A percentile compares a stretch with the other conserved stretches of the same genome.
phyloP scores from a whole-genome alignment of 2,113 vertebrate genomes.

The Saguinus midas region DNA sequence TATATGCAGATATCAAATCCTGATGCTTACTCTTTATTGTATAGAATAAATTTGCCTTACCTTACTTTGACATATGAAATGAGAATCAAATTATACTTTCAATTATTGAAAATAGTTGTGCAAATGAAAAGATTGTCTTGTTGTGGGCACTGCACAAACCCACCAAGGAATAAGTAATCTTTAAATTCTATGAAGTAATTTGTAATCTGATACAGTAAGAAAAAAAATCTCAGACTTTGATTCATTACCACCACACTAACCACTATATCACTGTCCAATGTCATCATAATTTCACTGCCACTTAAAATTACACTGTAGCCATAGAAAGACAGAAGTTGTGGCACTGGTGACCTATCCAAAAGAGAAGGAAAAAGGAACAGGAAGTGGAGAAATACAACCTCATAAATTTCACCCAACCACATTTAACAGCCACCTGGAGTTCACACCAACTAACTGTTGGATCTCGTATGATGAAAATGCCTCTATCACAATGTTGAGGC shows the following conservation, averaged over 20 bases:
- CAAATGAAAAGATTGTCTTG: slow-evolving; percentile 19
- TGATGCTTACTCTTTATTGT: background rate
- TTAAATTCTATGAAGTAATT: background rate
- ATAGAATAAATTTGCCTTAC: background rate
- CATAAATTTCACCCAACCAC: slow-evolving; percentile 47
- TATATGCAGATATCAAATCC: background rate
- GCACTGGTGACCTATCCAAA: background rate
- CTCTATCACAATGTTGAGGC: background rate
- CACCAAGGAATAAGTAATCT: background rate
- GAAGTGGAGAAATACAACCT: slow-evolving; percentile 52
- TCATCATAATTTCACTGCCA: background rate
- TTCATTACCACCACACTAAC: background rate
- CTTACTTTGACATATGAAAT: slow-evolving; percentile 46
- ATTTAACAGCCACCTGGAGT: background rate
- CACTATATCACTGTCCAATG: background rate
- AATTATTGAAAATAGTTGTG: slow-evolving; percentile 42
- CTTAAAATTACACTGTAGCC: background rate
- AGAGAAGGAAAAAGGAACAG: background rate
- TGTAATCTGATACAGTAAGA: slow-evolving; percentile 10
- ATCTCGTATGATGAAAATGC: background rate
- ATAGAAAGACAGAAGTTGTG: background rate
- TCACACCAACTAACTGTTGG: background rate
- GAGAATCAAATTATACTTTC: slow-evolving; percentile 15
- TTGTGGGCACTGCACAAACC: background rate
- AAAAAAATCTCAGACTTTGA: slow-evolving; percentile 25